Evolutionary conservation across 2,888 invertebrate genomes (phyloP), one percentile per base, ranked within the genome.

Genomic region (Syritta pipiens): DNA sequence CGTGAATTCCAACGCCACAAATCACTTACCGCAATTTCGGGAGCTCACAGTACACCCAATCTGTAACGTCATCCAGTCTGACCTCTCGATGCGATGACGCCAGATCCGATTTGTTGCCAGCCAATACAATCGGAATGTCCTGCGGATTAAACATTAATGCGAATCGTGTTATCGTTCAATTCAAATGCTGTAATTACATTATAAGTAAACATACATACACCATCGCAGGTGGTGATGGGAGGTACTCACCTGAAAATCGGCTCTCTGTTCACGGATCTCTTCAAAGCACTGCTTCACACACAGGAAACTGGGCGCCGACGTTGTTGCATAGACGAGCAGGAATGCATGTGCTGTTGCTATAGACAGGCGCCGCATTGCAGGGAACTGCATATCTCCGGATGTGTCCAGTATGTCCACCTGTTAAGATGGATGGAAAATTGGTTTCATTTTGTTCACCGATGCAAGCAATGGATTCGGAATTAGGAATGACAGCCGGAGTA

Each of bases 311-410:
- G 93, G 91, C 69, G 91, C 91, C 55, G 94, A 93, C 51, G 95
- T 94, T 44, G 94, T 92, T 53, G 94, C 93, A 88, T 96, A 97
- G 14, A 97, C 96, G 72, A 97, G 90, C 62, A 97, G 91, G 87
- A 97, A 96, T 60, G 96, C 96, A 88, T 96, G 94, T 30, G 96
- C 96, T 1, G 94, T 96, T 32, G 95, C 94, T 84, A 97, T 95
- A 84, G 95, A 95, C 81, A 97, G 90, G 60, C 95, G 91, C 81
- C 96, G 90, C 96, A 97, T 97, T 67, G 96, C 96, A 5, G 97
- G 96, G 88, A 96, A 97, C 87, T 95, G 95, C 89, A 95, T 92
- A 87, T 96, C 95, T 17, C 96, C 96, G 82, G 93, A 93, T 22
- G 95, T 95, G 89, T 95, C 95, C 86, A 95, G 87, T 82, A 95